Evolutionary conservation across 2,797 vertebrate species (phyloP).

Genomic region (Sciurus carolinensis): DNA sequence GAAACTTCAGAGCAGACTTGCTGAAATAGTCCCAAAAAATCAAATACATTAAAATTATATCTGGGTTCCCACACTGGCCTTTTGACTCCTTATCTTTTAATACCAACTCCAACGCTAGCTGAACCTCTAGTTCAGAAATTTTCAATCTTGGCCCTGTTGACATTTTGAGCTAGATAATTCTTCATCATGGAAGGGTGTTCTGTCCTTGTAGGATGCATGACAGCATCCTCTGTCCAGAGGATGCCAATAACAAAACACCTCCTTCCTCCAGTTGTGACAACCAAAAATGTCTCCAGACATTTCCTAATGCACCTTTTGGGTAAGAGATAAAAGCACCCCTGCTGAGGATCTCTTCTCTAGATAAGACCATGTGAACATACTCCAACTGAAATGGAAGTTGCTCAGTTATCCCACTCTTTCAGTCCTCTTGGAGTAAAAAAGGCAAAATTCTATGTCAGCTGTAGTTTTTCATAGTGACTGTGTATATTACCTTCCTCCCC

Average conservation of each 20-base stretch:
- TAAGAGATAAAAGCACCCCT: not conserved
- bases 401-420: not conserved
- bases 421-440: not conserved
- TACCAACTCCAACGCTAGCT: not conserved
- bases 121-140: not conserved
- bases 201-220: not conserved
- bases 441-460: not conserved
- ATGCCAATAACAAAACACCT: not conserved
- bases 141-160: not conserved
- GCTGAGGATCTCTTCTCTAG: not conserved
- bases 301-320: not conserved
- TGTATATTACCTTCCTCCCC: not conserved
- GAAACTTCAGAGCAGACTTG: not conserved
- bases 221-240: not conserved
- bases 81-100: not conserved
- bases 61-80: not conserved
- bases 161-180: not conserved
- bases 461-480: not conserved
- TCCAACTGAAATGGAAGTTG: not conserved
- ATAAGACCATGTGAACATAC: not conserved
- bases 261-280: accelerated
- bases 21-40: not conserved
- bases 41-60: constrained; percentile 31
- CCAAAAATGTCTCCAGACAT: not conserved
- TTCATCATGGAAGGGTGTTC: not conserved